Evolutionary conservation across 2,113 vertebrate genomes (phyloP), one percentile per base, ranked within the genome.

Genomic region (Spea multiplicata): DNA sequence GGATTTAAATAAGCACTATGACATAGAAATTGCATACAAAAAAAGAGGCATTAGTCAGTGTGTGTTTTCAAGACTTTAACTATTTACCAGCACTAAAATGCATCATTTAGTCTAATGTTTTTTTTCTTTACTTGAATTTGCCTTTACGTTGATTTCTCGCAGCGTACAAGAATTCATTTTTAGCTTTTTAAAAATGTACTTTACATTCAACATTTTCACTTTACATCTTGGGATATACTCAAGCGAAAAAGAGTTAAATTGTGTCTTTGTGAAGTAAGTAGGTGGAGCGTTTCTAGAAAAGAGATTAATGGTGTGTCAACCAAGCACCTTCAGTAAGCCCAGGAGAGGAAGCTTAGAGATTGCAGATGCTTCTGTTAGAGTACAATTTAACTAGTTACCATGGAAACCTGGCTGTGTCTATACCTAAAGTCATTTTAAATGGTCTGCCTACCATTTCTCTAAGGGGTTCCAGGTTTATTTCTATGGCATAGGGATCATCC

Each of bases 221-320:
- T 30, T 30, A 30, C 30, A 2, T 30, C 30, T 30, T 30, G 30
- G 30, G 30, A 30, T 30, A 30, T 30, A 30, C 30, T 30, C 30
- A 30, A 30, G 30, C 30, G 61, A 65, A 44, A 46, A 59, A 76
- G 53, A 59, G 53, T 59, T 76, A 69, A 68, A 70, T 76, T 61
- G 14, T 48, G 66, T 47, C 44, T 70, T 59, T 68, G 59, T 46
- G 61, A 50, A 70, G 47, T 30, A 52, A 70, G 66, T 69, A 76
- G 75, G 75, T 70, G 75, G 69, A 79, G 76, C 59, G 13, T 79
- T 79, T 66, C 47, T 66, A 57, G 71, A 71, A 79, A 66, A 49
- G 70, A 79, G 76, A 79, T 79, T 79, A 79, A 79, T 79, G 76
- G 48, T 47, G 62, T 79, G 76, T 79, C 76, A 73, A 52, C 44